Evolutionary conservation across 2,888 invertebrate genomes (phyloP), one percentile per base, ranked within the genome.

Genomic region (Eupithecia inturbata): DNA sequence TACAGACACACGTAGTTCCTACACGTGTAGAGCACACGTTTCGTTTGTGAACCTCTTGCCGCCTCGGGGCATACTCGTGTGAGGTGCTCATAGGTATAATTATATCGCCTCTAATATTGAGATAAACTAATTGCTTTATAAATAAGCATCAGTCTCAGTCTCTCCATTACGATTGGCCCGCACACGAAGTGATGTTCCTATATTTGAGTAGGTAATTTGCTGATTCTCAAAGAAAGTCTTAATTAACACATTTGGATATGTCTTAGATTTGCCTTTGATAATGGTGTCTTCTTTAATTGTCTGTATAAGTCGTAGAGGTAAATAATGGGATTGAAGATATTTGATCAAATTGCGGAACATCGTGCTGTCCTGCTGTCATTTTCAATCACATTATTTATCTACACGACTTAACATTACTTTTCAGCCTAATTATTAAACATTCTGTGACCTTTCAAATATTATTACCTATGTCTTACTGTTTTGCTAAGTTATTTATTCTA

Each of bases 81-180:
- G 45, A 45, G 45, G 19, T 39, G 64, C 31, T 16, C 75, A 70
- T 81, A 82, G 83, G 85, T 85, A 36, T 91, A 89, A 91, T 88
- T 64, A 84, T 85, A 82, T 84, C 82, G 80, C 81, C 83, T 85
- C 85, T 89, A 88, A 87, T 89, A 87, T 84, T 84, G 82, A 89
- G 90, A 90, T 91, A 90, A 91, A 90, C 87, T 89, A 88, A 91
- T 91, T 87, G 88, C 87, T 89, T 87, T 88, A 87, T 89, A 89
- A 89, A 89, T 88, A 88, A 64, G 63, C 33, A 31, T 88, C 85
- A 86, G 84, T 85, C 84, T 88, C 85, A 86, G 84, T 85, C 84
- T 86, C 85, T 88, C 87, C 83, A 87, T 89, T 88, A 87, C 80
- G 80, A 76, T 80, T 81, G 79, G 88, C 84, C 88, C 87, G 79